Conservation (phyloP, 1,140 invertebrate genomes). For the Neodiprion virginianus region DNA sequence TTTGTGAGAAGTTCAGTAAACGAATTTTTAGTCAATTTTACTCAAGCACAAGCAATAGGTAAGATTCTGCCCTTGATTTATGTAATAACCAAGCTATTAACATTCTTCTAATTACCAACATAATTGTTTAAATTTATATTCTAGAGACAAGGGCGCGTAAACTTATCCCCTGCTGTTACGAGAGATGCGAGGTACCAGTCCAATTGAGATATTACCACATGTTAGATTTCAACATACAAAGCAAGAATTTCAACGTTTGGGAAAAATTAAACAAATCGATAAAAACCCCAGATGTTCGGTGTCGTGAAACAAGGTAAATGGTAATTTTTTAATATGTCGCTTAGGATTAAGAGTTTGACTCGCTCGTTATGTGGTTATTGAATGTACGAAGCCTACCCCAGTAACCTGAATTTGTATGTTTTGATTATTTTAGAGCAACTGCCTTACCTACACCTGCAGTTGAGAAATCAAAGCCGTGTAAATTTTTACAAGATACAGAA, state of each 20-base stretch:
- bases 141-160: constrained; percentile 66
- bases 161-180: constrained; percentile 72
- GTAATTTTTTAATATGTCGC: no score
- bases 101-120: constrained; percentile 20
- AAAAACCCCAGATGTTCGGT: constrained; percentile 22
- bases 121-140: constrained; percentile 37
- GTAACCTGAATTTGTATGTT: no score
- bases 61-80: constrained; percentile 35
- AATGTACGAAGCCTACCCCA: no score
- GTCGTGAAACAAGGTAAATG: not conserved
- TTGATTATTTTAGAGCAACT: no score
- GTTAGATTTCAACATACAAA: constrained; percentile 63
- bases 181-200: constrained; percentile 65
- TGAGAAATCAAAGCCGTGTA: no score
- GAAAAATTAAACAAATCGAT: constrained; percentile 65
- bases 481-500: no score
- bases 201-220: constrained; percentile 65
- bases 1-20: constrained; percentile 75
- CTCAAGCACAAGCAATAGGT: constrained; percentile 78
- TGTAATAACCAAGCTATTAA: constrained; percentile 2
- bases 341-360: no score
- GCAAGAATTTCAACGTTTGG: constrained; percentile 69
- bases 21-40: constrained; percentile 74
- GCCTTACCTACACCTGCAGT: no score
- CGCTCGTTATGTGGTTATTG: no score